Percentiles rank a stretch among this genome's conserved stretches.
Evolutionary conservation across 2,113 vertebrate species (phyloP).

Genomic region (Hyperopisus bebe): DNA sequence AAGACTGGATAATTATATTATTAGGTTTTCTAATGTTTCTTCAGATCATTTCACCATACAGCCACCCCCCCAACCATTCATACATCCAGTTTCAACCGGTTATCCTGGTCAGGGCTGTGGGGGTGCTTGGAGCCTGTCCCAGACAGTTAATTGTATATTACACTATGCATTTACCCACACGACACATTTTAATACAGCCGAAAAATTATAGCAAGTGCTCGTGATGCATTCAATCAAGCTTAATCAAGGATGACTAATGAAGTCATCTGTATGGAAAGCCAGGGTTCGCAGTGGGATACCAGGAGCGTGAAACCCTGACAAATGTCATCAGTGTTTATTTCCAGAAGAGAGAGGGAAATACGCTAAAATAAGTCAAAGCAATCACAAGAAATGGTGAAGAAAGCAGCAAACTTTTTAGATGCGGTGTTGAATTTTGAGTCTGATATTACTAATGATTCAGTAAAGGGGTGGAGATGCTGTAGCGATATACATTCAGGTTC

Average conservation of each 20-base stretch:
- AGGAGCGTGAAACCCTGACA: neutral
- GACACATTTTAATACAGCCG: neutral
- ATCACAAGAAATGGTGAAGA: neutral
- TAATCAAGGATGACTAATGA: neutral
- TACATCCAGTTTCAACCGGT: neutral
- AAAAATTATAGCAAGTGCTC: neutral
- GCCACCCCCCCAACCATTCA: neutral
- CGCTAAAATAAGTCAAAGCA: neutral
- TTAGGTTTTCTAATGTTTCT: neutral
- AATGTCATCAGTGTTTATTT: neutral
- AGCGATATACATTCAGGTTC: neutral
- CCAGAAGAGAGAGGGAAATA: neutral
- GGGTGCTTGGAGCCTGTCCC: neutral
- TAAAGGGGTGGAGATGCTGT: neutral
- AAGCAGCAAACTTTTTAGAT: neutral
- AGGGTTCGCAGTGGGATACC: neutral
- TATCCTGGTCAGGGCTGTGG: neutral
- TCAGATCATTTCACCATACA: neutral
- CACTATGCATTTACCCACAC: neutral
- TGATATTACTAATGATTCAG: neutral
- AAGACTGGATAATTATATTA: neutral
- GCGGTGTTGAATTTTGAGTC: neutral
- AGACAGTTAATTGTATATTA: neutral
- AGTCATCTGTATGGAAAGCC: conserved; percentile 4
- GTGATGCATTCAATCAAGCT: neutral